Conservation (phyloP, 2,797 vertebrate genomes). For the Hipposideros larvatus region DNA sequence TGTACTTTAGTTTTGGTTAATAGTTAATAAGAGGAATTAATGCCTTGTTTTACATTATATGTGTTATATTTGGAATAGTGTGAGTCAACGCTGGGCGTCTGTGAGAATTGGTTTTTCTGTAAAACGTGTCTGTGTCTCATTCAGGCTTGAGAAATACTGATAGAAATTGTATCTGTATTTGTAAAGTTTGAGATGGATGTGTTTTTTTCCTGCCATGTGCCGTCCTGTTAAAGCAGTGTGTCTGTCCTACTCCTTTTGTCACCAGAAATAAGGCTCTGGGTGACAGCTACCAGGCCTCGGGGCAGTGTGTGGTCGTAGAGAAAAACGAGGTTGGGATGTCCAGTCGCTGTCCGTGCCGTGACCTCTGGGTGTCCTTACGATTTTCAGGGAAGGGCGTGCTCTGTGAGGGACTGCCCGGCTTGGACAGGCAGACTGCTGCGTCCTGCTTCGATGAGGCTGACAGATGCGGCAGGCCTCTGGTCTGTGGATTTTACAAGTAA, state of each 20-base stretch:
- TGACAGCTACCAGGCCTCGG: not conserved
- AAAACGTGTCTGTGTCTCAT: not conserved
- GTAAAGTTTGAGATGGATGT: too few species aligned
- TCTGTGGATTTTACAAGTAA: constrained; percentile 87
- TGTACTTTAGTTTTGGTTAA: too few species aligned
- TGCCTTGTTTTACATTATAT: too few species aligned
- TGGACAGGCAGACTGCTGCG: constrained; percentile 76
- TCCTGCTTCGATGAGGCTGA: constrained; percentile 82
- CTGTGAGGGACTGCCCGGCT: constrained; percentile 80
- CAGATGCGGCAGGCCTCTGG: constrained; percentile 73
- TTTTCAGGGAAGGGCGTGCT: constrained; percentile 84
- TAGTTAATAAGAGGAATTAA: too few species aligned
- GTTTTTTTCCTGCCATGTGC: not conserved
- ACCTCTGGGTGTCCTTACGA: not conserved
- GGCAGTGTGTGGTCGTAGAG: too few species aligned
- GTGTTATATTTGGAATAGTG: too few species aligned
- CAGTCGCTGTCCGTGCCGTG: accelerated
- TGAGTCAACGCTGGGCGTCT: too few species aligned
- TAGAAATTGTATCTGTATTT: not conserved
- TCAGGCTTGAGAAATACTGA: not conserved
- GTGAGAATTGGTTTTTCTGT: too few species aligned
- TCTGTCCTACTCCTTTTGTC: not conserved
- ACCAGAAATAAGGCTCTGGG: too few species aligned
- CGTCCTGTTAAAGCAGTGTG: too few species aligned
- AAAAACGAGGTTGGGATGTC: not conserved